Conservation (phyloP, 2,888 invertebrate species). For the Lutraria lutraria region DNA sequence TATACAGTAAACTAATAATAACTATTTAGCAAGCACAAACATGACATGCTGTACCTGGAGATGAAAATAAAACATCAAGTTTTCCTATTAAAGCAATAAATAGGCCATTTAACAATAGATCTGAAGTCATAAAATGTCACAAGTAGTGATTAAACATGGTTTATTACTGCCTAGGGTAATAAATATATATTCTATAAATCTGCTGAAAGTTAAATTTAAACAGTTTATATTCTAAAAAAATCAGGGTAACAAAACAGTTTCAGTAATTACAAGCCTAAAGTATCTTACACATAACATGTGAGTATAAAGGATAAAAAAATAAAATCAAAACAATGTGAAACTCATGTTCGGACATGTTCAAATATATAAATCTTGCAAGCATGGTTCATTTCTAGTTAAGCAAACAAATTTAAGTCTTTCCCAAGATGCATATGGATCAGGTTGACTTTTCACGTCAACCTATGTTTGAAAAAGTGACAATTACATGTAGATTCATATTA, state of each 20-base stretch:
- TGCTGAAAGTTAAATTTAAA: background rate
- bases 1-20: too few relatives aligned
- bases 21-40: background rate
- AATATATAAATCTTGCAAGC: background rate
- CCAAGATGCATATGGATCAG: too few relatives aligned
- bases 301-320: background rate
- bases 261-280: background rate
- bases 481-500: too few relatives aligned
- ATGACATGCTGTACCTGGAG: background rate
- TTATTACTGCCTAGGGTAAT: background rate
- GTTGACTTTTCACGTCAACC: too few relatives aligned
- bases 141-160: background rate
- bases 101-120: background rate
- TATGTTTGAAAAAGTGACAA: too few relatives aligned
- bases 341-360: constrained; percentile 34
- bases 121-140: constrained; percentile 4
- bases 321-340: constrained; percentile 10
- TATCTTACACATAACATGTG: background rate
- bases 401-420: too few relatives aligned
- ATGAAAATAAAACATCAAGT: background rate
- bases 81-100: constrained; percentile 14
- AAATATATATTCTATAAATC: background rate
- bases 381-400: background rate
- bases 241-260: background rate
- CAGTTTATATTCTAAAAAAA: background rate